These are phyloP conservation scores for Corapipo altera DNA, from an alignment of 2,113 vertebrate genomes.

Conservation along the genomic window DNA sequence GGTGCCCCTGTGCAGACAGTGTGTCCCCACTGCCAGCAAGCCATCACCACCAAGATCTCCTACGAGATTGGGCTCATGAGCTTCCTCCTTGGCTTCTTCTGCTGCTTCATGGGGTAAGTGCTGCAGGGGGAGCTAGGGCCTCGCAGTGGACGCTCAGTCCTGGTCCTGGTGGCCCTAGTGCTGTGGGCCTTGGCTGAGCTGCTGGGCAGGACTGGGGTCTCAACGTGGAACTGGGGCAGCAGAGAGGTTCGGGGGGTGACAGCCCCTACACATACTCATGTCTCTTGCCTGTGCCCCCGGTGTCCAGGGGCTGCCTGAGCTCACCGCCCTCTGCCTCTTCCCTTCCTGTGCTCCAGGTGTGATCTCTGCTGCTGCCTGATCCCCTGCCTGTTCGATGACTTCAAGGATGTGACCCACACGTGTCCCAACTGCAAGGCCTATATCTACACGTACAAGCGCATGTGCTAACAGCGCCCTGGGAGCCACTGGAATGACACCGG, in stretches of 20 bases:
- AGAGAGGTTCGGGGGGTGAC: not conserved
- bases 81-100: conserved; percentile 94
- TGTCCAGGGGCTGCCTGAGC: not conserved
- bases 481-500: not conserved
- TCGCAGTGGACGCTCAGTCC: accelerated
- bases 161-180: not conserved
- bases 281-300: not conserved
- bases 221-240: not conserved
- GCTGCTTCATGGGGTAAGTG: conserved; percentile 95
- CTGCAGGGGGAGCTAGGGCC: not conserved
- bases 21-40: conserved; percentile 97
- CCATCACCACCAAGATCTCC: conserved; percentile 92
- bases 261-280: not conserved
- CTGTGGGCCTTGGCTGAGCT: not conserved
- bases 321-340: not conserved
- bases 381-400: conserved; percentile 95
- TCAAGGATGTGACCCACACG: conserved; percentile 98
- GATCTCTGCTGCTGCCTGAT: conserved; percentile 97
- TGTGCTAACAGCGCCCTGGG: conserved; percentile 80
- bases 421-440: conserved; percentile 98
- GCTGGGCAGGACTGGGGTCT: accelerated
- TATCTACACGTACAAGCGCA: conserved; percentile 98
- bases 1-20: conserved; percentile 90
- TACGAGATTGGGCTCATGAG: conserved; percentile 95
- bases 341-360: conserved; percentile 78